phyloP scores from a whole-genome alignment of 1,140 invertebrate species.

The Drosophila fuyamai region DNA sequence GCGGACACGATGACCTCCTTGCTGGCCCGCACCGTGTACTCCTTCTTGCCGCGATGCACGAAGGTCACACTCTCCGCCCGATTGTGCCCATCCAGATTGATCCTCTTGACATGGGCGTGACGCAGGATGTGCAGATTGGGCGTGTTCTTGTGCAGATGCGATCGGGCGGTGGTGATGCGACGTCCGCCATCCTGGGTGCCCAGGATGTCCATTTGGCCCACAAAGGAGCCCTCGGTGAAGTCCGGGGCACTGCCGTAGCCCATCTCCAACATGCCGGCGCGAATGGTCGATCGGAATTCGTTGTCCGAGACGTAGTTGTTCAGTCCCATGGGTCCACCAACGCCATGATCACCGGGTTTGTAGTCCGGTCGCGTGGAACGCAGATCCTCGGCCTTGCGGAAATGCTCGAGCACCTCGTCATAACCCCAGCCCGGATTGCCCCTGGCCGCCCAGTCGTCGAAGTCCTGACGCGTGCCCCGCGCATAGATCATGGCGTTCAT shows the following conservation, averaged over 20 bases:
- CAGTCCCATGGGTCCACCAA: conserved; percentile 87
- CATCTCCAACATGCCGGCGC: conserved; percentile 81
- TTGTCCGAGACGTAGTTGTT: conserved; percentile 85
- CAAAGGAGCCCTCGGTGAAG: conserved; percentile 85
- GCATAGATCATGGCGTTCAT: conserved; percentile 92
- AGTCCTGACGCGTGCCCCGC: conserved; percentile 88
- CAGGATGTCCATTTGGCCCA: conserved; percentile 86
- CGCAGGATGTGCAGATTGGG: conserved; percentile 91
- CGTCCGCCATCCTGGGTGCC: conserved; percentile 85
- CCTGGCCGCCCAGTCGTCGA: conserved; percentile 88
- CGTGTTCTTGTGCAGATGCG: conserved; percentile 87
- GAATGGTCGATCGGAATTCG: conserved; percentile 83
- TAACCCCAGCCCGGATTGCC: conserved; percentile 89
- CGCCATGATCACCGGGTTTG: conserved; percentile 87
- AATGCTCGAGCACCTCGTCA: conserved; percentile 89
- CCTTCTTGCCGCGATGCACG: conserved; percentile 87
- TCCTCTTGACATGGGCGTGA: conserved; percentile 90
- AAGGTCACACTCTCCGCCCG: conserved; percentile 92
- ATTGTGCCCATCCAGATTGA: conserved; percentile 90
- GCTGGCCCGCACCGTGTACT: conserved; percentile 63
- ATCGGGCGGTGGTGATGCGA: conserved; percentile 87
- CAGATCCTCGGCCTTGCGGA: conserved; percentile 88
- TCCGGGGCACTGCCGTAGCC: conserved; percentile 86
- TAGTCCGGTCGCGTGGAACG: conserved; percentile 85
- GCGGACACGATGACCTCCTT: conserved; percentile 86